phyloP scores from a whole-genome alignment of 2,888 invertebrate genomes.

The Chrysolina oricalcia region DNA sequence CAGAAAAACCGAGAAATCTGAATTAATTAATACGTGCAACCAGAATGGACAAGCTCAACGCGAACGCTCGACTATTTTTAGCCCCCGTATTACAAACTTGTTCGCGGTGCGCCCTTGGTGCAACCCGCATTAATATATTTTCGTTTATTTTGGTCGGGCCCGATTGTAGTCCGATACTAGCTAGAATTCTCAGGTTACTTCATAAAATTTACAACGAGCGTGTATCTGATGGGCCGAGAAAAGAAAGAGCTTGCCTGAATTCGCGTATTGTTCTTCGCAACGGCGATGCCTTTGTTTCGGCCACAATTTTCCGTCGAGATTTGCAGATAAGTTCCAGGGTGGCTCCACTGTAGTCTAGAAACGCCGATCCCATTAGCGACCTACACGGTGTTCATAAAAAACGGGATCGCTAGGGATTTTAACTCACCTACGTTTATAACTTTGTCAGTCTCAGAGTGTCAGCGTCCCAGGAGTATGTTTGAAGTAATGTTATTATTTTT shows the following conservation, averaged over 20 bases:
- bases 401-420: not conserved
- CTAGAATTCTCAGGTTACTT: conserved; percentile 62
- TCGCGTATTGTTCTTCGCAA: conserved; percentile 55
- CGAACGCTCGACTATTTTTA: conserved; percentile 10
- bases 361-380: conserved; percentile 13
- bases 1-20: conserved; percentile 1
- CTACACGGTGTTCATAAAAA: conserved; percentile 15
- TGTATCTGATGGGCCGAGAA: conserved; percentile 58
- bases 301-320: conserved; percentile 38
- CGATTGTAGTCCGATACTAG: conserved; percentile 65
- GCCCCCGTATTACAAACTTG: conserved; percentile 12
- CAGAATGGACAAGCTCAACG: not conserved
- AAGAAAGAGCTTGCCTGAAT: conserved; percentile 45
- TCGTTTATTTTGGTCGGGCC: conserved; percentile 60
- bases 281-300: conserved; percentile 49
- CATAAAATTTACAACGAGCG: conserved; percentile 60
- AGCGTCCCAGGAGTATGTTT: too few relatives aligned
- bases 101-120: conserved; percentile 15
- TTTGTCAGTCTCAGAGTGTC: too few relatives aligned
- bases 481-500: too few relatives aligned
- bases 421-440: too few relatives aligned
- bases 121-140: conserved; percentile 53
- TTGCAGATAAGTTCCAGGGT: conserved; percentile 36
- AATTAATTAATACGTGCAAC: not conserved
- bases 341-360: conserved; percentile 25